A percentile compares a stretch with the other conserved stretches of the same genome.
phyloP scores from a whole-genome alignment of 2,888 invertebrate genomes.

The Copidosoma aretas region DNA sequence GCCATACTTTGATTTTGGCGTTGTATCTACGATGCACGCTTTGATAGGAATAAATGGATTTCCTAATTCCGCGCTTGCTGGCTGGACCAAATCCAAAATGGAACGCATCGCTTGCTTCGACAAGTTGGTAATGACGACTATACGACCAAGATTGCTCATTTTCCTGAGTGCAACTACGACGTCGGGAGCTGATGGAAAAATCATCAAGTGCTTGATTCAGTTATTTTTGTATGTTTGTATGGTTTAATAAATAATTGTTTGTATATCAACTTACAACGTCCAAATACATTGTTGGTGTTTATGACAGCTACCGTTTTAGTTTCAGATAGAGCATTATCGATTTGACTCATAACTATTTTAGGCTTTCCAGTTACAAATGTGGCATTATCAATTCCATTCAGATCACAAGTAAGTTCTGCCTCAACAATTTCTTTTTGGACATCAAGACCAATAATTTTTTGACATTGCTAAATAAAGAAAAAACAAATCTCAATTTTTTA shows the following conservation, averaged over 20 bases:
- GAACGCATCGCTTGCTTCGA: slow-evolving; percentile 61
- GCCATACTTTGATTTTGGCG: slow-evolving; percentile 54
- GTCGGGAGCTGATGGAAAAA: slow-evolving; percentile 51
- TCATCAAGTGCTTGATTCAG: background rate
- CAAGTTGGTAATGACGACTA: slow-evolving; percentile 58
- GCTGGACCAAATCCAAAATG: slow-evolving; percentile 57
- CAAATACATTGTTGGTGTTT: slow-evolving; percentile 57
- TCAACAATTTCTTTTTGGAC: slow-evolving; percentile 58
- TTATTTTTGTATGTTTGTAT: background rate
- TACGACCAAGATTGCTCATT: slow-evolving; percentile 52
- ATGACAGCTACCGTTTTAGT: slow-evolving; percentile 55
- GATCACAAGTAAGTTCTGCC: slow-evolving; percentile 58
- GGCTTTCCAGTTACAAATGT: slow-evolving; percentile 57
- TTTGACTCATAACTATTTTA: slow-evolving; percentile 51
- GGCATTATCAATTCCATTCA: slow-evolving; percentile 58
- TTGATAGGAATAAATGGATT: slow-evolving; percentile 57
- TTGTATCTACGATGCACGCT: slow-evolving; percentile 57
- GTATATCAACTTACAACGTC: slow-evolving; percentile 50
- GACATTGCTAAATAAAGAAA: slow-evolving; percentile 53
- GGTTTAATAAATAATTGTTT: background rate
- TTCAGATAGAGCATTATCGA: slow-evolving; percentile 49
- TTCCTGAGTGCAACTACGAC: slow-evolving; percentile 56
- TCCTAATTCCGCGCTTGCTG: slow-evolving; percentile 50
- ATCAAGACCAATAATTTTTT: slow-evolving; percentile 59
- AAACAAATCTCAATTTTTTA: slow-evolving; percentile 5